A percentile compares a stretch with the other conserved stretches of the same genome.
These are phyloP conservation scores for Mactromeris polynyma DNA, from an alignment of 2,888 invertebrate genomes.

Conservation along the genomic window DNA sequence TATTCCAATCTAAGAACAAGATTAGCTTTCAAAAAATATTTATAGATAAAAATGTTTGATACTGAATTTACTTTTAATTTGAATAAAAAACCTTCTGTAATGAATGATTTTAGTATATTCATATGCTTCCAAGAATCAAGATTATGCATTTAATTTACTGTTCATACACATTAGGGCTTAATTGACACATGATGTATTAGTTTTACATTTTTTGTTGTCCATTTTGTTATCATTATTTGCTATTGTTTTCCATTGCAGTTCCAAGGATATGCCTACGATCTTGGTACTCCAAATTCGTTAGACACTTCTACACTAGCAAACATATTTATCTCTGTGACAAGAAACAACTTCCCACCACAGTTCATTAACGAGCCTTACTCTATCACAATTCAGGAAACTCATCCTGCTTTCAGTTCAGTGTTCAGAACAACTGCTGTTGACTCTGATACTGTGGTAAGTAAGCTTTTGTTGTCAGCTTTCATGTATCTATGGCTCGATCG, in stretches of 20 bases:
- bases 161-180: no score
- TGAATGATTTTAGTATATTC: no score
- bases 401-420: slow-evolving; percentile 59
- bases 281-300: slow-evolving; percentile 70
- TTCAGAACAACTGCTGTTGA: slow-evolving; percentile 73
- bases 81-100: no score
- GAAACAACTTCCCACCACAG: slow-evolving; percentile 79
- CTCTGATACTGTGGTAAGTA: slow-evolving; percentile 70
- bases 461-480: neutral
- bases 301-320: slow-evolving; percentile 55
- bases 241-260: slow-evolving; percentile 66
- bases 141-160: no score
- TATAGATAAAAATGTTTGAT: no score
- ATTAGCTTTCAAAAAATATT: no score
- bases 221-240: neutral
- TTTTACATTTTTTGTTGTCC: neutral
- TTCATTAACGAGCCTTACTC: slow-evolving; percentile 74
- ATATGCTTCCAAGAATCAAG: no score
- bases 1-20: no score
- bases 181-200: no score
- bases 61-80: no score
- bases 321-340: slow-evolving; percentile 73
- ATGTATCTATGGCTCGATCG: no score
- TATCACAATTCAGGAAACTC: slow-evolving; percentile 70
- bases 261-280: slow-evolving; percentile 79